Evolutionary conservation across 2,797 vertebrate genomes (phyloP).

Genomic region (Pseudochirops corinnae): DNA sequence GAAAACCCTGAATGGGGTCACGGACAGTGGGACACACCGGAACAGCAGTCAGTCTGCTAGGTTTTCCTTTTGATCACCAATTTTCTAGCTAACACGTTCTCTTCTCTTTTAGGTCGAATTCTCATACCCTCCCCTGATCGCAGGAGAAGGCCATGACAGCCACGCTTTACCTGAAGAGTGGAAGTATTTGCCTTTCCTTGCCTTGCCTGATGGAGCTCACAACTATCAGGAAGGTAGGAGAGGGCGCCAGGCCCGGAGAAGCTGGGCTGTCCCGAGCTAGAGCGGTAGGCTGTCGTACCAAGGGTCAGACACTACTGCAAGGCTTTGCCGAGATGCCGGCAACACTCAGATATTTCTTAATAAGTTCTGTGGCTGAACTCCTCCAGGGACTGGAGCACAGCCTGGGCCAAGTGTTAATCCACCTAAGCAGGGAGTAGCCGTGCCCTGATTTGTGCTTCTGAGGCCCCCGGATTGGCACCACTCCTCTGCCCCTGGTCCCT

Average conservation of each 20-base stretch:
- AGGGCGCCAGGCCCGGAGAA: background rate
- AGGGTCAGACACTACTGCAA: background rate
- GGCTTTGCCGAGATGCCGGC: background rate
- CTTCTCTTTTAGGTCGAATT: constrained; percentile 91
- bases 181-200: constrained; percentile 97
- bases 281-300: background rate
- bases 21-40: background rate
- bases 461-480: background rate
- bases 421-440: background rate
- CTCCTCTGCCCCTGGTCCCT: background rate
- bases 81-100: constrained; percentile 43
- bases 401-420: background rate
- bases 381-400: background rate
- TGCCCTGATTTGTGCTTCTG: background rate
- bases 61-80: constrained; percentile 18
- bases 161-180: constrained; percentile 93
- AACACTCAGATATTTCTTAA: background rate
- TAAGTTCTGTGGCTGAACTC: background rate
- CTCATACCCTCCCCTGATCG: constrained; percentile 94
- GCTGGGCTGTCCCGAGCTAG: background rate
- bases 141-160: constrained; percentile 93
- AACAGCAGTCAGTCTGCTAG: background rate
- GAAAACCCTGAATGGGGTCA: background rate
- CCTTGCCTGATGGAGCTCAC: constrained; percentile 96
- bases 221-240: constrained; percentile 96